Evolutionary conservation across 2,888 invertebrate species (phyloP), one percentile per base, ranked within the genome.

Genomic region (Congeria kusceri): DNA sequence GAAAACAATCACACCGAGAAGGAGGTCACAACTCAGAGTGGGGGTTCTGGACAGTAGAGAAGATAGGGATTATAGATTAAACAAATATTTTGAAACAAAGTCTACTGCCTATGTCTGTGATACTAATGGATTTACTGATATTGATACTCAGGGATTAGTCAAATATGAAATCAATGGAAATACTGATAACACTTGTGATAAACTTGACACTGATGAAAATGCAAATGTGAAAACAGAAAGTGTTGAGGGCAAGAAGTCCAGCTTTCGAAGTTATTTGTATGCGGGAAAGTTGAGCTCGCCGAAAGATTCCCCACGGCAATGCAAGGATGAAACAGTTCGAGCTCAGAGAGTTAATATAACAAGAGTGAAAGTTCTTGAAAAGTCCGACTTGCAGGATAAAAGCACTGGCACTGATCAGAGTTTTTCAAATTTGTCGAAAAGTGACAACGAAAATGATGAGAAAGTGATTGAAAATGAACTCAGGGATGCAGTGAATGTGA

Each of bases 191-290:
- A 39, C 39, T 39, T 11, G 9, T 39, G 39, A 39, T 39, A 67
- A 53, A 20, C 62, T 39, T 59, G 47, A 65, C 20, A 58, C 47
- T 39, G 66, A 76, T 64, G 72, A 80, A 56, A 72, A 80, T 39
- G 61, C 61, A 25, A 71, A 69, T 46, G 58, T 70, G n/a, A 77
- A 66, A 27, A 58, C 63, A 2, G 53, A 23, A 53, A 53, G 25
- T 53, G 18, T 23, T n/a, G 53, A 39, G 15, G 39, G 39, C 9
- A 39, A 39, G 9, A 39, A 39, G 39, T 11, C 39, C 13, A 72
- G 68, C 23, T 78, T 62, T 59, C 28, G 72, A 28, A 78, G 72
- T 66, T 75, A 78, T 46, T 29, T 78, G 13, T 69, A 82, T 73
- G 82, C 78, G 27, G 82, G 82, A 3, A 72, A 25, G 57, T 23